phyloP scores from a whole-genome alignment of 2,797 vertebrate species.

The Hozukius guyotensis region DNA sequence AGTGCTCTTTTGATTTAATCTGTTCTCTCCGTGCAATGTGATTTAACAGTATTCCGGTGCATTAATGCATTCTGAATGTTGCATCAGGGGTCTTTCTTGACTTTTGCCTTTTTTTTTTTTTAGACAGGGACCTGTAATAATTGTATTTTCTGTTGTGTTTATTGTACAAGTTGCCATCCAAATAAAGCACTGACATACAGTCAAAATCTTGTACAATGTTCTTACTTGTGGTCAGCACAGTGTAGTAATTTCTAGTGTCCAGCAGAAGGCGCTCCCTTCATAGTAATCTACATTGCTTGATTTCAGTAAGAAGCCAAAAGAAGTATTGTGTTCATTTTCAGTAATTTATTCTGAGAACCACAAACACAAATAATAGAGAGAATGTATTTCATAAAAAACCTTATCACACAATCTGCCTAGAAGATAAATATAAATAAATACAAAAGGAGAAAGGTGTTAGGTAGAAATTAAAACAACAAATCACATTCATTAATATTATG shows the following conservation, averaged over 20 bases:
- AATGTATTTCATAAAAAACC: slow-evolving; percentile 41
- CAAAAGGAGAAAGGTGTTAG: slow-evolving; percentile 50
- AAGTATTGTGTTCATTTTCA: background rate
- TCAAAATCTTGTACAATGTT: background rate
- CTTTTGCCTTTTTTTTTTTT: background rate
- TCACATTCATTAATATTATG: slow-evolving; percentile 50
- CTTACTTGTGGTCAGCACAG: background rate
- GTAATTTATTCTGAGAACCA: slow-evolving; percentile 67
- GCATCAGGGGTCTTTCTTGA: background rate
- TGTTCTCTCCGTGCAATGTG: slow-evolving; percentile 46
- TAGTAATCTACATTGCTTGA: background rate
- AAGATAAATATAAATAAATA: slow-evolving; percentile 75
- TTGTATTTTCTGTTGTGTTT: slow-evolving; percentile 29
- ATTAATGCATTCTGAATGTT: slow-evolving; percentile 36
- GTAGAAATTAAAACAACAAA: slow-evolving; percentile 42
- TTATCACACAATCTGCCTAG: slow-evolving; percentile 20
- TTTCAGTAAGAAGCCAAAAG: background rate
- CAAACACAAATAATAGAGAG: slow-evolving; percentile 46
- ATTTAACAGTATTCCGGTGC: slow-evolving; percentile 39
- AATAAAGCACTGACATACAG: slow-evolving; percentile 52
- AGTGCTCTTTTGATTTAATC: slow-evolving; percentile 46
- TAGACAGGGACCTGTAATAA: background rate
- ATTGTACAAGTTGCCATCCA: slow-evolving; percentile 36
- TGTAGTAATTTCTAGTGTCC: slow-evolving; percentile 11
- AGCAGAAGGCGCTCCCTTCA: slow-evolving; percentile 48